Evolutionary conservation across 2,113 vertebrate species (phyloP).

Genomic region (Archilochus colubris): DNA sequence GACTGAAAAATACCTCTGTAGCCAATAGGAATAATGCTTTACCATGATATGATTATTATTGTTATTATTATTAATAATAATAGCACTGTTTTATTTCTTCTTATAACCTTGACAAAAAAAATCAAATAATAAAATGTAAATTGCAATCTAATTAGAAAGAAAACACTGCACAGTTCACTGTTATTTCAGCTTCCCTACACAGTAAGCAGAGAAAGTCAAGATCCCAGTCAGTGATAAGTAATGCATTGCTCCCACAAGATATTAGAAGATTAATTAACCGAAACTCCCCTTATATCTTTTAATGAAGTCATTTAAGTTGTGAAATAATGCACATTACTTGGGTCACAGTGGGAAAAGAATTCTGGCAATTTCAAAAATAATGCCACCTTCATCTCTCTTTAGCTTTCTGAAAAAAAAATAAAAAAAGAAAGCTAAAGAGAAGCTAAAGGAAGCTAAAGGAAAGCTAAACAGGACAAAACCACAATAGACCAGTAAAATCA

Average conservation of each 20-base stretch:
- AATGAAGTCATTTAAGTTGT: background rate
- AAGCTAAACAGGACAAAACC: background rate
- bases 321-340: background rate
- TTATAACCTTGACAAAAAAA: background rate
- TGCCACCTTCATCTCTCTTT: background rate
- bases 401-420: too few species aligned
- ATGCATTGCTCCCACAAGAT: background rate
- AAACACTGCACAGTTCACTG: background rate
- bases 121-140: background rate
- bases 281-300: background rate
- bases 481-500: background rate
- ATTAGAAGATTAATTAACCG: background rate
- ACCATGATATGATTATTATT: background rate
- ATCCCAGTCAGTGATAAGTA: background rate
- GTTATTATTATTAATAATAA: background rate
- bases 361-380: background rate
- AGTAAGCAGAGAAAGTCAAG: background rate
- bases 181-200: background rate
- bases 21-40: background rate
- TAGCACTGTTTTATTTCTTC: background rate
- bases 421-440: too few species aligned
- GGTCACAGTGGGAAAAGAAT: background rate
- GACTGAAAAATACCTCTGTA: background rate
- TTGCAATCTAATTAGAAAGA: background rate
- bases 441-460: background rate